Evolutionary conservation across 2,113 vertebrate genomes (phyloP), one percentile per base, ranked within the genome.

Genomic region (Bos javanicus): DNA sequence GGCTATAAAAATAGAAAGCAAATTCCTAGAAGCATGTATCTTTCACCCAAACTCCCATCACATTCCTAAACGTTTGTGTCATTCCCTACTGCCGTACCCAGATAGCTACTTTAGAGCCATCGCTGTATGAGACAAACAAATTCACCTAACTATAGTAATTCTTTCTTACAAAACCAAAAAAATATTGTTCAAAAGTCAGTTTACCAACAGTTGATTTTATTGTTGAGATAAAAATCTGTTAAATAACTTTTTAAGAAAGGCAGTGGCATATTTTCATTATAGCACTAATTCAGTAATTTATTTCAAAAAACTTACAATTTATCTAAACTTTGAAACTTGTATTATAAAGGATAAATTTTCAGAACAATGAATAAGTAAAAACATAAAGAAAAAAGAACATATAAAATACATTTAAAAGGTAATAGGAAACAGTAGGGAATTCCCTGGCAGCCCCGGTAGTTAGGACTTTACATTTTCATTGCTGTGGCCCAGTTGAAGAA

Each of bases 301-400:
- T 90, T 85, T 15, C 6, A 36, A 81, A 87, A 84, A 54, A 4
- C 59, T 46, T 81, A 30, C 2, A 88, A 39, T 33, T 16, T 83
- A 74, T 84, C 56, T 76, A 88, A 96, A 56, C 25, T 81, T 91
- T 54, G 52, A 94, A 92, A 84, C 19, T 92, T 92, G 89, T 80
- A 54, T 91, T 81, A 48, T 71, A 91, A 96, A 94, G 28, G 26
- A 50, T 84, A 80, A 23, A 91, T 59, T 80, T 94, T 87, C 54
- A 67, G 43, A 91, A 30, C 10, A 86, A 52, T 85, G 12, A 46
- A 16, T n/a, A 85, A 52, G 25, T 95, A 59, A 80, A 80, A 91
- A 87, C 67, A 91, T 26, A 95, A 92, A 52, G n/a, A 60, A 52
- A 91, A 91, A 62, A 43, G 15, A 71, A 21, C 17, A 21, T 11